A percentile compares a stretch with the other conserved stretches of the same genome.
Evolutionary conservation across 2,113 vertebrate genomes (phyloP).

Genomic region (Microcebus lehilahytsara): DNA sequence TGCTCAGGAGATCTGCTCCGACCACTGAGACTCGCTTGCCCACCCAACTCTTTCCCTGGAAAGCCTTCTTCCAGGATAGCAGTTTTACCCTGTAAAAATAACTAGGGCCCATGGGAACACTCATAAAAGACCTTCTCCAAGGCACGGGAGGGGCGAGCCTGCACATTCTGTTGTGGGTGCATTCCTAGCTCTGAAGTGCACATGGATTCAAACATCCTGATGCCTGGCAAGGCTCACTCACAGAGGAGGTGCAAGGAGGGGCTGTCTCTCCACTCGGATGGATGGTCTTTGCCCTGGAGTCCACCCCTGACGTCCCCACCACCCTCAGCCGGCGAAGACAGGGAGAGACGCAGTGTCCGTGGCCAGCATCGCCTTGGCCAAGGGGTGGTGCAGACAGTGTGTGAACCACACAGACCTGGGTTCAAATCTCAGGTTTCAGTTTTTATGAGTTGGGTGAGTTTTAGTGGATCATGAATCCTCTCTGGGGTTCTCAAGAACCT

Average conservation of each 20-base stretch:
- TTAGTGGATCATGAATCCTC: not conserved
- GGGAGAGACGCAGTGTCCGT: not conserved
- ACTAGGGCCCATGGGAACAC: not conserved
- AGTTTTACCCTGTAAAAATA: not conserved
- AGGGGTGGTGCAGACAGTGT: not conserved
- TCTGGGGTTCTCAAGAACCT: not conserved
- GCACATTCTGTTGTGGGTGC: not conserved
- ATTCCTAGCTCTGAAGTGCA: not conserved
- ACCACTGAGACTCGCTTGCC: not conserved
- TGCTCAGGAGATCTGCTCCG: not conserved
- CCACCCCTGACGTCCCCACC: not conserved
- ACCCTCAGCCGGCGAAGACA: not conserved
- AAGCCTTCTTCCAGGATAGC: not conserved
- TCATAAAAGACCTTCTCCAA: not conserved
- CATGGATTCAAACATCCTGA: not conserved
- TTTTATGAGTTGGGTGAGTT: not conserved
- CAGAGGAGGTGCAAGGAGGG: not conserved
- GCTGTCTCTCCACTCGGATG: not conserved
- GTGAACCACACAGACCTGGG: not conserved
- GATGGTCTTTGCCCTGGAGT: not conserved
- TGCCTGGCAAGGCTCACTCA: not conserved
- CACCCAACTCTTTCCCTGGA: not conserved
- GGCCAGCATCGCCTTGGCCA: not conserved
- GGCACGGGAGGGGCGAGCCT: not conserved
- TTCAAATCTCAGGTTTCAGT: not conserved